These are phyloP conservation scores for Drosophila greeni DNA, from an alignment of 2,888 invertebrate species.

Conservation along the genomic window DNA sequence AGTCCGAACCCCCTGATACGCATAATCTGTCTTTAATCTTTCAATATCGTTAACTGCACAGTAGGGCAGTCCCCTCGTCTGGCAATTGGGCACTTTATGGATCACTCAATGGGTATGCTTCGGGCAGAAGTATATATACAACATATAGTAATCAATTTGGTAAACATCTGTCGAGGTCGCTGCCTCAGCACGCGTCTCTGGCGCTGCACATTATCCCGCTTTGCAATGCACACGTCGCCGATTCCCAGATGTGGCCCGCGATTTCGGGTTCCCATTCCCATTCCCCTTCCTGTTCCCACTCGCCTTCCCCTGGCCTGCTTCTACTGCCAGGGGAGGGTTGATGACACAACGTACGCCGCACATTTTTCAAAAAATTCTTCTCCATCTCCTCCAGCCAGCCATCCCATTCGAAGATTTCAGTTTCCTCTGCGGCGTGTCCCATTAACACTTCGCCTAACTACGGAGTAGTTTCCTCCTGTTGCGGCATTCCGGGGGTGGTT, in stretches of 20 bases:
- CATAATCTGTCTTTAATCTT: constrained; percentile 55
- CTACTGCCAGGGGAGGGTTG: constrained; percentile 38
- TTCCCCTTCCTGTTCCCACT: neutral
- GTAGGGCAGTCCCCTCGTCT: constrained; percentile 14
- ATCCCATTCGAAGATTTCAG: constrained; percentile 47
- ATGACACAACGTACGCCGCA: constrained; percentile 60
- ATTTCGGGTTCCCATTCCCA: constrained; percentile 12
- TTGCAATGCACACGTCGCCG: constrained; percentile 64
- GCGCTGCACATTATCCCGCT: constrained; percentile 66
- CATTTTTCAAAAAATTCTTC: constrained; percentile 61
- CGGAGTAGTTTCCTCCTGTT: constrained; percentile 39
- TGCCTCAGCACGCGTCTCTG: constrained; percentile 57
- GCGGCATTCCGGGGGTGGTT: constrained; percentile 48
- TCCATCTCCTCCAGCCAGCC: constrained; percentile 2
- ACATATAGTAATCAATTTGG: constrained; percentile 64
- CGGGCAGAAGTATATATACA: neutral
- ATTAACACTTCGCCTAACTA: constrained; percentile 66
- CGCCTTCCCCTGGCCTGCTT: neutral
- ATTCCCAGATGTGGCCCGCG: constrained; percentile 32
- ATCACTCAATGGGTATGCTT: constrained; percentile 43
- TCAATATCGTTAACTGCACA: constrained; percentile 57
- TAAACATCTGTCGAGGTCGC: constrained; percentile 67
- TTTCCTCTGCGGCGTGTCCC: constrained; percentile 57
- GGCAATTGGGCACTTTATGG: constrained; percentile 44
- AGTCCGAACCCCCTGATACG: constrained; percentile 9